Evolutionary conservation across 2,888 invertebrate species (phyloP), one percentile per base, ranked within the genome.

Genomic region (Tuta absoluta): DNA sequence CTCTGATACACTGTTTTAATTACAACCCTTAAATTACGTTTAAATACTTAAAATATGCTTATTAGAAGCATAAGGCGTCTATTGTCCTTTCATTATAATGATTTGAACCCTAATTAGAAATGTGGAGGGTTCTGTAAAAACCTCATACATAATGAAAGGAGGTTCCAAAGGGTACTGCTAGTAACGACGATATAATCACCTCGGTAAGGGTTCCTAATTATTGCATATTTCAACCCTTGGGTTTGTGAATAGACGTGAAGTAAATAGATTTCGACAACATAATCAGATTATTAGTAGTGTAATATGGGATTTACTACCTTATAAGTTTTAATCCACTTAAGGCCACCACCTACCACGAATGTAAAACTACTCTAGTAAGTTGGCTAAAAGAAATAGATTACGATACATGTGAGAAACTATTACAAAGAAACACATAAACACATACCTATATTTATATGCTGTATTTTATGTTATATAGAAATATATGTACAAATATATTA

Each of bases 171-270:
- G 66, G 65, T 64, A 61, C 68, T 66, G 68, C 49, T 58, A 60
- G 64, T 70, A 66, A 70, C 63, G 68, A 66, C 62, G 66, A 60
- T 66, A 66, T 67, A 68, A 70, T 68, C 48, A 63, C 65, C 51
- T 61, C 63, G 56, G 58, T 62, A 62, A 62, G 63, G 62, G 63
- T 62, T 57, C 48, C 62, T 66, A 70, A 70, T 70, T 70, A 68
- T 66, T 67, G 64, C 60, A 62, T 65, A 49, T 64, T 53, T 53
- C 51, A 53, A 14, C 51, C 51, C 51, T 53, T 23, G 51, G 12
- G 49, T 21, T 12, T 21, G 14, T 14, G 51, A 23, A 53, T 53
- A 53, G 51, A 14, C 14, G 23, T 53, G 11, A 23, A 23, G 14
- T 0, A 53, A 53, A 53, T 3, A 23, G 51, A 23, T 53, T 24